phyloP scores from a whole-genome alignment of 2,888 invertebrate genomes.

The Tubulanus polymorphus region DNA sequence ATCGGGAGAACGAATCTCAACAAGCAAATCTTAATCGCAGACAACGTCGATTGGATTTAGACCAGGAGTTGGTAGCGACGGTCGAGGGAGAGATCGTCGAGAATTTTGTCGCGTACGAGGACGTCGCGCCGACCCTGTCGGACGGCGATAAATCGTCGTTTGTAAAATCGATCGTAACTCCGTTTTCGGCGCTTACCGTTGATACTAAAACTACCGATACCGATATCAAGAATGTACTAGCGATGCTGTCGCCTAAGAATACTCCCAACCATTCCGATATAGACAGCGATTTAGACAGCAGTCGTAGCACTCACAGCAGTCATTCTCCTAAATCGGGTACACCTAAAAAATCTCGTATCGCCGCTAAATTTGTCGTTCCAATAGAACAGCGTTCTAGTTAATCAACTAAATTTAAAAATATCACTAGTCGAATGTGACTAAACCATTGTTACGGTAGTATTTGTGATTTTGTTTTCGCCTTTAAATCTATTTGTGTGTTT shows the following conservation, averaged over 20 bases:
- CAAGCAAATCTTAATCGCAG: too few relatives aligned
- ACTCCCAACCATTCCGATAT: constrained; percentile 21
- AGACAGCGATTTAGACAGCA: constrained; percentile 19
- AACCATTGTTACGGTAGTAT: too few relatives aligned
- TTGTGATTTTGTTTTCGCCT: too few relatives aligned
- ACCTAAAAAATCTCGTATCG: constrained; percentile 27
- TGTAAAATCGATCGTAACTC: background rate
- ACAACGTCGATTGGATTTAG: background rate
- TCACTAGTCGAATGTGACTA: too few relatives aligned
- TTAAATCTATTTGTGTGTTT: too few relatives aligned
- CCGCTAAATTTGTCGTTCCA: constrained; percentile 34
- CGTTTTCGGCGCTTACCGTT: background rate
- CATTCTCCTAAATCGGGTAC: constrained; percentile 24
- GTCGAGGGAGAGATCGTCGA: background rate
- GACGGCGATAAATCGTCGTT: background rate
- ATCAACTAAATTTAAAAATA: too few relatives aligned
- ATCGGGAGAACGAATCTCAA: background rate
- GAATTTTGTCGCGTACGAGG: too few relatives aligned
- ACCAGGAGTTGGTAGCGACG: background rate
- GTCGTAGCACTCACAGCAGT: constrained; percentile 16
- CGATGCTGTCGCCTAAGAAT: background rate
- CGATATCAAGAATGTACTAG: background rate
- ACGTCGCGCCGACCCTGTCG: too few relatives aligned
- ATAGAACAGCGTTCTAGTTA: constrained; percentile 14
- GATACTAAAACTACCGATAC: background rate